Evolutionary conservation across 2,113 vertebrate species (phyloP), one percentile per base, ranked within the genome.

Genomic region (Fukomys damarensis): DNA sequence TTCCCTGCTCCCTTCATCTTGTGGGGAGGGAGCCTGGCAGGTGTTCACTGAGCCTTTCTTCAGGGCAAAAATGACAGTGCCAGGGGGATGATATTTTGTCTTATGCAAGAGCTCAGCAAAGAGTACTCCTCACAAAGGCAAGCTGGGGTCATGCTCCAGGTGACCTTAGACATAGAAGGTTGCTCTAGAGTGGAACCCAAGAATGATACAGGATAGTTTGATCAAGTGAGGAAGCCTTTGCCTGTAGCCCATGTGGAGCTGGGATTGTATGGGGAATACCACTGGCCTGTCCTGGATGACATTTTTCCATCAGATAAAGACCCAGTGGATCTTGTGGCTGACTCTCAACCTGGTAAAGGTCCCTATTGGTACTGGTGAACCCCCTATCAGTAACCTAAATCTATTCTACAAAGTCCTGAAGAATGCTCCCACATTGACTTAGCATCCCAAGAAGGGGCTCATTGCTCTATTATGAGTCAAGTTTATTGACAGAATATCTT

Each of bases 21-120:
- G 0, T 5, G 0, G 0, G 6, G 54, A 65, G 19, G 76, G 28
- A 61, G 24, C 41, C 43, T 13, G 22, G 59, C 5, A 52, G 43
- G 58, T 14, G 38, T 54, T 43, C 12, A 1, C 22, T 3, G 28
- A 52, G 1, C 5, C 46, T 35, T 58, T 88, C 43, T 35, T 58
- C 8, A 30, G 2, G 2, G n/a, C 0, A 1, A 13, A 74, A 58
- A 3, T 12, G 41, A 9, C 7, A 22, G 11, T n/a, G 14, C 24
- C 56, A 65, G 76, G 30, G 65, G 43, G 38, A 59, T 1, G 2
- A 5, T 19, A 14, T 28, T 38, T 74, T 35, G 5, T 24, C 41
- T 10, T 12, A n/a, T 2, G 1, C 6, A 59, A 13, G 35, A 1
- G 28, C 28, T 90, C 14, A 12, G 20, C 28, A 26, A 80, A 97